Evolutionary conservation across 1,140 invertebrate species (phyloP), one percentile per base, ranked within the genome.

Genomic region (Lordiphosa collinella): DNA sequence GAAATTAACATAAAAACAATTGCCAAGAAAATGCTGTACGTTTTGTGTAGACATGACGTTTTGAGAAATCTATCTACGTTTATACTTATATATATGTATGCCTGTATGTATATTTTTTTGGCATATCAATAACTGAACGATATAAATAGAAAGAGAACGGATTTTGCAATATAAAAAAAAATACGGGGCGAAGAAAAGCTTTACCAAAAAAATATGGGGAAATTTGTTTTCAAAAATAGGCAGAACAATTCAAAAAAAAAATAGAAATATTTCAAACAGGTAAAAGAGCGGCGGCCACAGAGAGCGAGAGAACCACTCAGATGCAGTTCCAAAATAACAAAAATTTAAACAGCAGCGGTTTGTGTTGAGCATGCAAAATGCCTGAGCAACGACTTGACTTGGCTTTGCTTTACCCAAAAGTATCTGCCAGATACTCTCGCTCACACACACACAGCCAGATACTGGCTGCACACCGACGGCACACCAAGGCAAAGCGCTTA

Each of bases 71-170:
- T 71, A 54, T 32, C 18, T 13, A 13, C 18, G 36, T 49, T 36
- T 25, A 18, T 53, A 51, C 35, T 18, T 40, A 36, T 14, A 47
- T 40, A 47, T 49, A 35, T 52, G 41, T 37, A 52, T 44, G 46
- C 48, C 46, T 54, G 62, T 44, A 38, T 51, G 50, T 54, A 68
- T 72, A 75, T 79, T 61, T 70, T 70, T 80, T 84, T 84, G 78
- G 68, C 78, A 84, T 84, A 84, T 84, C 78, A 84, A 84, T 84
- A 84, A 85, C 78, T 84, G 57, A 84, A 85, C 62, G 55, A 70
- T 84, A 84, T 60, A 84, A 84, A 84, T 84, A 84, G 78, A 29
- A 38, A 32, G 14, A 49, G 9, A 48, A 16, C 9, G 35, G 2
- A 53, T 68, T 67, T 67, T 67, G 63, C 65, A 68, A 54, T 58